These are phyloP conservation scores for Coleophora deauratella DNA, from an alignment of 2,888 invertebrate species.

Conservation along the genomic window DNA sequence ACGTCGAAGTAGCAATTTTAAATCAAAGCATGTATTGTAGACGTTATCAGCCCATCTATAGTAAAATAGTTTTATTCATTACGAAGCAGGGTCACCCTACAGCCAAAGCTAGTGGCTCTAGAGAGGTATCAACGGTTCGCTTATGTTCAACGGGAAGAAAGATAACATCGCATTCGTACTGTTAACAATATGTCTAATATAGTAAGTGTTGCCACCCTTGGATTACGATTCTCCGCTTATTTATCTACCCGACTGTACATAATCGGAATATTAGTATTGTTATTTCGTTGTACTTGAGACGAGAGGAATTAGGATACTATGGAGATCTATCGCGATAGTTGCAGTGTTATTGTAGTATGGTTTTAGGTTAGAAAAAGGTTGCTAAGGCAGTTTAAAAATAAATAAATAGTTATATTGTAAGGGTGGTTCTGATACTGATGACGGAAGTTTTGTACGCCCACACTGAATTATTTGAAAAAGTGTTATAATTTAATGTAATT, in stretches of 20 bases:
- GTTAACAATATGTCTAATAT: conserved; percentile 48
- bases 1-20: too few species aligned
- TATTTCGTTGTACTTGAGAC: conserved; percentile 26
- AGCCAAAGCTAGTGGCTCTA: conserved; percentile 30
- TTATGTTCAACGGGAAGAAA: conserved; percentile 52
- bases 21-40: too few species aligned
- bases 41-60: too few species aligned
- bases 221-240: conserved; percentile 23
- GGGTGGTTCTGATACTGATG: too few species aligned
- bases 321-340: not conserved
- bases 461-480: too few species aligned
- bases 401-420: too few species aligned
- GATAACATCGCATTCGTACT: conserved; percentile 47
- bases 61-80: too few species aligned
- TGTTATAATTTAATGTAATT: too few species aligned
- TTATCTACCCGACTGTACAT: conserved; percentile 38
- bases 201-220: conserved; percentile 24
- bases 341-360: not conserved
- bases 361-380: too few species aligned
- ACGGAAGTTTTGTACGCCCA: too few species aligned
- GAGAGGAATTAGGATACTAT: conserved; percentile 21
- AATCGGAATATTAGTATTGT: conserved; percentile 26
- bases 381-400: too few species aligned
- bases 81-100: conserved; percentile 26
- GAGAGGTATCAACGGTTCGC: conserved; percentile 42